A percentile compares a stretch with the other conserved stretches of the same genome.
These are phyloP conservation scores for Sceliomorpha sp. DNA, from an alignment of 2,888 invertebrate species.

Conservation along the genomic window DNA sequence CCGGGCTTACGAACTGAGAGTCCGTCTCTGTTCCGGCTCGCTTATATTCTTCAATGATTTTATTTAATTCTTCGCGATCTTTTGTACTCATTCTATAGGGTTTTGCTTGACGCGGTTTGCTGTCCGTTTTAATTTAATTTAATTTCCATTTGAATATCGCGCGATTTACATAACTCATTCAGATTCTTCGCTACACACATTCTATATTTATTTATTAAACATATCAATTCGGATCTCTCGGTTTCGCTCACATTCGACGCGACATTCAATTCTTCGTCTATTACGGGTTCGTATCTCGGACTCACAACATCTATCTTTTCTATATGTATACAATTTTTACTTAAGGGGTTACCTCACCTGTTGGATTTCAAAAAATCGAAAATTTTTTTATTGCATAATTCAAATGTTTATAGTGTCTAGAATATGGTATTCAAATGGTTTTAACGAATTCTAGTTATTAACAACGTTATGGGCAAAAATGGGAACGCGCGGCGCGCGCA, in stretches of 20 bases:
- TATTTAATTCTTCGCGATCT: slow-evolving; percentile 16
- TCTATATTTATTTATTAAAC: slow-evolving; percentile 21
- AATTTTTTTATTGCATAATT: too few species aligned
- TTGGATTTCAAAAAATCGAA: too few species aligned
- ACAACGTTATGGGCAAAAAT: too few species aligned
- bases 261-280: neutral
- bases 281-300: slow-evolving; percentile 4
- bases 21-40: slow-evolving; percentile 3
- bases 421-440: too few species aligned
- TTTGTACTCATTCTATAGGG: slow-evolving; percentile 15
- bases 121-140: too few species aligned
- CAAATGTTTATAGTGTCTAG: too few species aligned
- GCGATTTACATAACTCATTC: slow-evolving; percentile 7
- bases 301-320: slow-evolving; percentile 1
- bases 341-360: too few species aligned
- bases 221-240: slow-evolving; percentile 6
- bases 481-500: too few species aligned
- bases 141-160: slow-evolving; percentile 13
- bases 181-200: slow-evolving; percentile 12
- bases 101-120: too few species aligned
- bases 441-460: too few species aligned
- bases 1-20: slow-evolving; percentile 8
- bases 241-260: neutral
- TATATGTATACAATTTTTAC: too few species aligned
- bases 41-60: slow-evolving; percentile 17